Base-by-base conservation (phyloP, 2,888 invertebrate genomes). In the Bedellia somnulentella region DNA sequence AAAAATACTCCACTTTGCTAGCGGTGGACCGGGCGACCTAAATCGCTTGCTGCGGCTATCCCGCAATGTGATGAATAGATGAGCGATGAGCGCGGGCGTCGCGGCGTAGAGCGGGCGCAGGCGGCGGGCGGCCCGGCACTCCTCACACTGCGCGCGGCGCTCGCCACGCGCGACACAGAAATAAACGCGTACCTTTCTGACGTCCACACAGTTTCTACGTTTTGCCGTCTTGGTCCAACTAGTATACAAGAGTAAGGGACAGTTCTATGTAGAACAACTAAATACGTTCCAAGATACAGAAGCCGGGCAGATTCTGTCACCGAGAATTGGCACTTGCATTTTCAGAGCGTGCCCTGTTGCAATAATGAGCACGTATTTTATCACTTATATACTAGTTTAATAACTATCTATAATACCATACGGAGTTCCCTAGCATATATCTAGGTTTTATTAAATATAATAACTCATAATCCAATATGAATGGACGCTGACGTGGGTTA, bases 1-100 rank as follows among this genome's bases (percentile, higher is more conserved):
- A 73, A 73, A 75, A 75, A 75, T 75, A 75, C 67, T 71, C 58
- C 67, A 57, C 64, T n/a, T n/a, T 63, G 63, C 64, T 58, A 63
- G 62, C 59, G 52, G 57, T 49, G 63, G 60, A 57, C 73, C 73
- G 73, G 73, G 71, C 70, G 73, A 75, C 73, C 73, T 68, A 71
- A 56, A 68, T 75, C 60, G 49, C 56, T 57, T 44, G 56, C 55
- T 55, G 44, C n/a, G 43, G 45, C 44, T 31, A 15, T 13, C 21
- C 9, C 9, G 8, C 10, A 10, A 3, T 27, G 5, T 14, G n/a
- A 10, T n/a, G 11, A 15, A 14, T 5, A 3, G 11, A 5, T 3
- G n/a, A 12, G 30, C 24, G 10, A 21, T 17, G 21, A 15, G 28
- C 26, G n/a, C n/a, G n/a, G n/a, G n/a, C n/a, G n/a, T n/a, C n/a